Evolutionary conservation across 2,888 invertebrate genomes (phyloP).

Genomic region (Abrostola tripartita): DNA sequence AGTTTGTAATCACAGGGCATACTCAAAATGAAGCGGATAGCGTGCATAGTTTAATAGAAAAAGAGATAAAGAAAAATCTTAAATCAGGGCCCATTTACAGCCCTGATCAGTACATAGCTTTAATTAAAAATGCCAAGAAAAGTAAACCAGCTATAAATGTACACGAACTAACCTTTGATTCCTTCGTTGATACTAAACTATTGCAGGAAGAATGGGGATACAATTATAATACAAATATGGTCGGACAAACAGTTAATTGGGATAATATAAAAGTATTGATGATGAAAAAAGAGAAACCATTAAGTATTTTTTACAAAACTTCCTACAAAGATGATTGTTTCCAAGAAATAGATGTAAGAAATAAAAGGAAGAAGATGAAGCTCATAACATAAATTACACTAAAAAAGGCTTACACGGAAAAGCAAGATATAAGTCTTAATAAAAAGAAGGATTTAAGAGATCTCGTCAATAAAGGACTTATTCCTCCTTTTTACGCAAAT

Average conservation of each 20-base stretch:
- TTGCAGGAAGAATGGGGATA: conserved; percentile 51
- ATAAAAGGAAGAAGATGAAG: too few species aligned
- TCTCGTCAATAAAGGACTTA: too few species aligned
- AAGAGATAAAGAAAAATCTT: conserved; percentile 58
- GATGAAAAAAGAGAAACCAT: conserved; percentile 14
- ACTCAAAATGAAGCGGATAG: conserved; percentile 67
- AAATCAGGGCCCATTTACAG: conserved; percentile 52
- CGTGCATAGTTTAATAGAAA: conserved; percentile 63
- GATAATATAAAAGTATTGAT: conserved; percentile 45
- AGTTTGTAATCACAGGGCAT: conserved; percentile 64
- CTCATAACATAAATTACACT: too few species aligned
- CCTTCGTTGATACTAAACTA: conserved; percentile 39
- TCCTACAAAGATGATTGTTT: conserved; percentile 44
- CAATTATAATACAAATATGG: conserved; percentile 41
- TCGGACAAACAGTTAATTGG: conserved; percentile 44
- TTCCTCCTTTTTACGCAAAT: too few species aligned
- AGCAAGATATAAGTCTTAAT: too few species aligned
- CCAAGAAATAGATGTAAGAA: too few species aligned
- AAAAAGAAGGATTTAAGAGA: too few species aligned
- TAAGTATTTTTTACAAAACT: conserved; percentile 36
- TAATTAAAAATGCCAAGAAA: conserved; percentile 42
- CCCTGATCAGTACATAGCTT: conserved; percentile 34
- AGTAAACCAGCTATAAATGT: conserved; percentile 38
- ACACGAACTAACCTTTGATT: conserved; percentile 39
- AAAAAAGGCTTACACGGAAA: too few species aligned